phyloP scores from a whole-genome alignment of 2,113 vertebrate genomes.

The Paradisaea rubra region DNA sequence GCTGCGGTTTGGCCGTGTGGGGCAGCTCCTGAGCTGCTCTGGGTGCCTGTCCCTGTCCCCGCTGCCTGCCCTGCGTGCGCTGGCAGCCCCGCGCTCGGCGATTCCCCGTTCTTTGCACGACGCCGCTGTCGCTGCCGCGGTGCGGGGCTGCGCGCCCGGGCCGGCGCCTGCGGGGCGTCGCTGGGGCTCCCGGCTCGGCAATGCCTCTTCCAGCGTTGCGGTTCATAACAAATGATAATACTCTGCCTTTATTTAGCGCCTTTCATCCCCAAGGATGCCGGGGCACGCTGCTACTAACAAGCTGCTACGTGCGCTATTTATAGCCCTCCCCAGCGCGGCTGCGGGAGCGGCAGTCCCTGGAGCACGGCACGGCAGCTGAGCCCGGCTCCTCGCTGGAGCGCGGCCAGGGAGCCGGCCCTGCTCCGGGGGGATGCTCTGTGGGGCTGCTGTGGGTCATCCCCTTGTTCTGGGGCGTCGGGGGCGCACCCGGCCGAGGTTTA shows the following conservation, averaged over 20 bases:
- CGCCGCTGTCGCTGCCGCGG: background rate
- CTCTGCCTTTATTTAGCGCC: slow-evolving; percentile 4
- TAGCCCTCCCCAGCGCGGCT: background rate
- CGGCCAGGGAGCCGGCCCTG: background rate
- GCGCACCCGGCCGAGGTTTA: background rate
- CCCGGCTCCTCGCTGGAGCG: background rate
- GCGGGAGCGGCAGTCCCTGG: background rate
- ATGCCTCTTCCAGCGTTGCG: background rate
- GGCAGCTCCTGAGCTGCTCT: background rate
- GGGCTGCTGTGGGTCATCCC: background rate
- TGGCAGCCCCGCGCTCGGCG: fast-evolving
- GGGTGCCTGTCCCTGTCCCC: background rate
- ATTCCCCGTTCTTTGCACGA: fast-evolving
- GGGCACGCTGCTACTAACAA: background rate
- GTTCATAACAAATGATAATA: background rate
- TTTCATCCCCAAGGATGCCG: background rate
- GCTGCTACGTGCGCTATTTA: background rate
- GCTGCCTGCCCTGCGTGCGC: background rate
- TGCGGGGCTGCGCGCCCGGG: background rate
- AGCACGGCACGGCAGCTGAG: background rate
- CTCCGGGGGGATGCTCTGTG: background rate
- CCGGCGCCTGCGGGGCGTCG: background rate
- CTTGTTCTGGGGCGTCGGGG: background rate
- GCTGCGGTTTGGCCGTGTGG: fast-evolving
- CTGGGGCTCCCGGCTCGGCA: background rate